Percentiles rank a stretch among this genome's conserved stretches.
Evolutionary conservation across 2,113 vertebrate genomes (phyloP).

Genomic region (Upupa epops): DNA sequence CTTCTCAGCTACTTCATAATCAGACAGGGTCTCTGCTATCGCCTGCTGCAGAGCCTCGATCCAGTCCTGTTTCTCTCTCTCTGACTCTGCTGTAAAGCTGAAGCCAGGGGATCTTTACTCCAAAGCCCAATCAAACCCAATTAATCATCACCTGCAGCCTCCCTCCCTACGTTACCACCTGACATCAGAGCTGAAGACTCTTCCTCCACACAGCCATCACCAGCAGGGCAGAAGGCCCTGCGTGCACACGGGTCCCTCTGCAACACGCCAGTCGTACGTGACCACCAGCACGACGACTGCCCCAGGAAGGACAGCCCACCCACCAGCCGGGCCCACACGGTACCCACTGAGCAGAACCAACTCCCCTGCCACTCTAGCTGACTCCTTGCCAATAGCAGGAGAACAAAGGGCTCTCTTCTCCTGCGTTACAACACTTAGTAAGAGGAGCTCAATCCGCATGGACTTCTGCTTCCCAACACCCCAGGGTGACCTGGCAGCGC

Average conservation of each 20-base stretch:
- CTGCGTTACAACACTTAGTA: neutral
- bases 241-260: too few species aligned
- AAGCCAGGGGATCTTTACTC: conserved; percentile 85
- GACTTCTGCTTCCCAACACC: too few species aligned
- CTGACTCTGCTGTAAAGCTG: conserved; percentile 94
- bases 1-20: conserved; percentile 99
- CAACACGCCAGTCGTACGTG: too few species aligned
- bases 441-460: too few species aligned
- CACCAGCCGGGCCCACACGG: neutral
- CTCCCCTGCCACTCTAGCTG: neutral
- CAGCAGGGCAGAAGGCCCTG: neutral
- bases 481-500: too few species aligned
- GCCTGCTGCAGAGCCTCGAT: conserved; percentile 94
- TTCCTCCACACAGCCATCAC: neutral
- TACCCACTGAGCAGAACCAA: neutral
- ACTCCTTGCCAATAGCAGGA: neutral
- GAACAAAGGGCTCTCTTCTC: neutral
- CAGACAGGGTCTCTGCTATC: conserved; percentile 93
- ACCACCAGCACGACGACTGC: too few species aligned
- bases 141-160: conserved; percentile 71
- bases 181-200: conserved; percentile 29
- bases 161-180: conserved; percentile 45
- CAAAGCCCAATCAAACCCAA: conserved; percentile 84
- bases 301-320: neutral
- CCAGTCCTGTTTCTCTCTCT: conserved; percentile 93